Base-by-base conservation (phyloP, 2,113 vertebrate species). In the Cyphomyrus plagiostoma region DNA sequence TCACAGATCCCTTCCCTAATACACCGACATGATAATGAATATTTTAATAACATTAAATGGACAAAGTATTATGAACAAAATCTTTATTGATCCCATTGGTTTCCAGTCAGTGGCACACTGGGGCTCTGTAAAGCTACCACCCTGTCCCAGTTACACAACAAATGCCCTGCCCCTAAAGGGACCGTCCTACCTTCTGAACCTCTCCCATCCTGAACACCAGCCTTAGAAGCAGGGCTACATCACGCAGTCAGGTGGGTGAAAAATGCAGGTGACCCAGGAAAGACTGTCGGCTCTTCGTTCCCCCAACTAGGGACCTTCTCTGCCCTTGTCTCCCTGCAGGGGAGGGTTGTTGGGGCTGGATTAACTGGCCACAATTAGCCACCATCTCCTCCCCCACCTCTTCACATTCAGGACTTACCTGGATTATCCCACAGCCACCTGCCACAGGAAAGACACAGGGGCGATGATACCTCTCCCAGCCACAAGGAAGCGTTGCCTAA, bases 291-390 rank as follows among this genome's bases (percentile, higher is more conserved):
- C 58, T 74, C 45, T 1, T 49, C n/a, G 15, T 8, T 26, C 46
- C 13, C 52, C 9, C 86, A 58, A 13, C 17, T 62, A n/a, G 9
- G 10, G 46, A 48, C 17, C 62, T 88, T 70, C 45, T 74, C 58
- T 80, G n/a, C 15, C 26, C 4, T 11, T 19, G 15, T 45, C 62
- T 52, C 46, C 46, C 45, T 74, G 13, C 0, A 4, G 50, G 53
- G 83, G 46, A 3, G 48, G 17, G 4, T 21, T 46, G 45, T 42
- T 39, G 50, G 49, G 48, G 26, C 7, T 35, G 88, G 88, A 77
- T 88, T 88, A 88, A 70, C 15, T 2, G 48, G n/a, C 62, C 66
- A 77, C 88, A 80, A 77, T 77, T 88, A 80, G 66, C 88, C 17
- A 0, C 13, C 62, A 26, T 30, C 30, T 48, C 87, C 88, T 46